Base-by-base conservation (phyloP, 2,113 vertebrate genomes). In the Bostrychus sinensis region DNA sequence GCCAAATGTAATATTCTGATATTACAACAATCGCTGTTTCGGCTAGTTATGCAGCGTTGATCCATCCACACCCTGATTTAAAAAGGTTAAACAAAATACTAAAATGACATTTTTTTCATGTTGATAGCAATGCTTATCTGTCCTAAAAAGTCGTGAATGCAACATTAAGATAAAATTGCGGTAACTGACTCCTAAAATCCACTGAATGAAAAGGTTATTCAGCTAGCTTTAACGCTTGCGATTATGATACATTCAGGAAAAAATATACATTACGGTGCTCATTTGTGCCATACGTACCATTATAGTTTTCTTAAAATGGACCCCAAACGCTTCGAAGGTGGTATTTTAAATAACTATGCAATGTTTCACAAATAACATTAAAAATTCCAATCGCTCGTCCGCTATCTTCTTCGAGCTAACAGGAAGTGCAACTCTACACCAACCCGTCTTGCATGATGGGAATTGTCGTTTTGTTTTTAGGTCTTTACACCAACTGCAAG, bases 251-350 rank as follows among this genome's bases (percentile, higher is more conserved):
- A 23, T 10, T n/a, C 7, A 2, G 32, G 37, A 1, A 53, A 13
- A 13, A 8, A 34, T 50, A 70, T 67, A 64, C 0, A 23, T 0
- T 26, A 2, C 16, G 8, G 0, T 1, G 5, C 23, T 38, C 0
- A 19, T 38, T 1, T 34, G 23, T 19, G 34, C 56, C 19, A 56
- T 75, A 69, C 12, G 81, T 87, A 92, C 89, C 91, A 92, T 92
- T 81, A 54, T 92, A 8, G 39, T 59, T 46, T 76, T 45, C 66
- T 64, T 48, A 62, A 59, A 38, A 7, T 39, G 32, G 23, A 42
- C 61, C 38, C 57, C 20, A 12, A 10, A 46, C 5, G 23, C 61
- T 46, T 62, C 65, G 74, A 20, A 71, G 56, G 22, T 53, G 71
- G 8, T 17, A 37, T 78, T 69, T 39, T 73, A 39, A 45, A 55